Base-by-base conservation (phyloP, 2,888 invertebrate species). In the Cephus rjabovi region DNA sequence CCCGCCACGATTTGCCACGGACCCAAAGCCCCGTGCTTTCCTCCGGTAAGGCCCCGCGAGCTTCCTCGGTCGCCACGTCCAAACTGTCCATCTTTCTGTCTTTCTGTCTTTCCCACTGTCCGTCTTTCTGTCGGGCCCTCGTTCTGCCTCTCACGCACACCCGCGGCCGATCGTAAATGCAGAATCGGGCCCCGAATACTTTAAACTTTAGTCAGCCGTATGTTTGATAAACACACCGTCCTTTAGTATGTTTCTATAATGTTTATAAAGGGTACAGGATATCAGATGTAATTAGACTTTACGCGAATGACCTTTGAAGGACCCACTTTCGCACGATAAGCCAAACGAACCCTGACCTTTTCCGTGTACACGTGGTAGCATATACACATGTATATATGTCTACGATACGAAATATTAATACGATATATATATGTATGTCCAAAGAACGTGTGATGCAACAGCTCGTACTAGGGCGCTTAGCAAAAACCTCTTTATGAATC, bases 1-100 rank as follows among this genome's bases (percentile, higher is more conserved):
- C 86, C 83, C 81, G 82, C 76, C 83, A 83, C 88, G 87, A 88
- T 88, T 89, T 86, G 88, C 87, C 84, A 89, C 86, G 89, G 88
- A 87, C 86, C 84, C 86, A 56, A 56, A 56, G 81, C 79, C 76
- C 80, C 79, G 79, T 79, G 77, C 77, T 75, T 77, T 78, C 77
- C 56, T 56, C 6, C 56, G 56, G 56, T 56, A 56, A 56, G 56
- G 71, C 71, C 12, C 71, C 71, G 73, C 73, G 73, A 73, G 80
- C 35, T 80, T 76, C 76, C 76, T 69, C 73, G 37, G 69, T 56
- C 34, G 33, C 33, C n/a, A 31, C 30, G 23, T 56, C 56, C 56
- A 56, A 56, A 56, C 56, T 56, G 56, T 56, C 56, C 23, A 23
- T 30, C 77, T 69, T 34, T 79, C 69, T 79, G 56, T 79, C 74